Conservation (phyloP, 1,140 invertebrate species). For the Pygmarrhopalites habei region DNA sequence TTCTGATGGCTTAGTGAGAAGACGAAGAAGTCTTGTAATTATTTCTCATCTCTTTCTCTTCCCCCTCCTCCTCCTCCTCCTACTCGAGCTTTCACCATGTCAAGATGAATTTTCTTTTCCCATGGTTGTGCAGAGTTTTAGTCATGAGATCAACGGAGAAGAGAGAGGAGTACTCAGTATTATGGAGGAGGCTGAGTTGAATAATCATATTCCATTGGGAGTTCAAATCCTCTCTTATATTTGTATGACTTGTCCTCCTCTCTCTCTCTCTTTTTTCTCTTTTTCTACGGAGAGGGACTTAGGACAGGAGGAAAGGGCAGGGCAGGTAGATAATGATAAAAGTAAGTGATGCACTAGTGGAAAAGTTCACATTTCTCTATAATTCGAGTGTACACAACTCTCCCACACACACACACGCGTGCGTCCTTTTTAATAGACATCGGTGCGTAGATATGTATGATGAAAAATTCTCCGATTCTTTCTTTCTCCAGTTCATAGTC, state of each 20-base stretch:
- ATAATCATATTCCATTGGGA: neutral
- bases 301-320: too few relatives aligned
- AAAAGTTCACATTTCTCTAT: neutral
- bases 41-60: neutral
- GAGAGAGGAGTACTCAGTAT: neutral
- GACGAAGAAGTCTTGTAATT: neutral
- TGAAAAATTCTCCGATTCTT: too few relatives aligned
- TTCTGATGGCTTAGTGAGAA: too few relatives aligned
- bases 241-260: neutral
- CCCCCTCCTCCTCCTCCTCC: neutral
- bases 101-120: neutral
- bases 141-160: neutral
- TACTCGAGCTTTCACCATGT: neutral
- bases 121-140: neutral
- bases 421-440: too few relatives aligned
- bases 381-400: neutral
- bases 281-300: too few relatives aligned
- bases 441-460: too few relatives aligned
- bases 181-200: too few relatives aligned
- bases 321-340: neutral
- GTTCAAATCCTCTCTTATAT: neutral
- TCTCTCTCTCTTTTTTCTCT: neutral
- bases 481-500: too few relatives aligned
- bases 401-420: too few relatives aligned
- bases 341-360: neutral